Evolutionary conservation across 2,888 invertebrate genomes (phyloP).

Genomic region (Erebia ligea): DNA sequence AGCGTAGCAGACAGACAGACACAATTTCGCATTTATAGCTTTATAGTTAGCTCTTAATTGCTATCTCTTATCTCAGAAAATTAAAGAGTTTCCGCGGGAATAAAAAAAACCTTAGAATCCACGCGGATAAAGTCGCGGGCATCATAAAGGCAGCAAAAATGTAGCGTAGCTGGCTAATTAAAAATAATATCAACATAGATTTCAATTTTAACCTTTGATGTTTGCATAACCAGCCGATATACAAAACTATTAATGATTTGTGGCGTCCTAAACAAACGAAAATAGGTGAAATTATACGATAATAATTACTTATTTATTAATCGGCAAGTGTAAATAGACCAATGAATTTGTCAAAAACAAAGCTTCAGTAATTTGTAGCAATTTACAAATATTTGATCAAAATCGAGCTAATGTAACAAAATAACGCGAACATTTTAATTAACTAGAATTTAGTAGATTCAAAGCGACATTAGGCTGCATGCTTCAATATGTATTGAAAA

Average conservation of each 20-base stretch:
- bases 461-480: too few relatives aligned
- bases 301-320: constrained; percentile 10
- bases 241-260: constrained; percentile 7
- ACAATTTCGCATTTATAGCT: too few relatives aligned
- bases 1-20: too few relatives aligned
- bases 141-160: too few relatives aligned
- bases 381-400: constrained; percentile 9
- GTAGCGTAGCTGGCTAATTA: neutral
- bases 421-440: neutral
- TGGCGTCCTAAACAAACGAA: neutral
- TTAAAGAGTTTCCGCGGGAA: too few relatives aligned
- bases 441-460: too few relatives aligned
- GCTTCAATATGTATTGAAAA: too few relatives aligned
- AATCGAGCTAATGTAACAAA: neutral
- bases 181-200: constrained; percentile 4
- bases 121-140: too few relatives aligned
- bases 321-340: constrained; percentile 6
- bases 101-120: too few relatives aligned
- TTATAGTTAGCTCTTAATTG: too few relatives aligned
- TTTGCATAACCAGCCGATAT: constrained; percentile 1
- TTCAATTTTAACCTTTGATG: neutral
- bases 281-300: neutral
- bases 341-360: constrained; percentile 9
- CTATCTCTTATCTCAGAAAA: too few relatives aligned
- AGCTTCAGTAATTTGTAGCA: constrained; percentile 2